Base-by-base conservation (phyloP, 2,888 invertebrate genomes). In the Acrocyrtus sp. region DNA sequence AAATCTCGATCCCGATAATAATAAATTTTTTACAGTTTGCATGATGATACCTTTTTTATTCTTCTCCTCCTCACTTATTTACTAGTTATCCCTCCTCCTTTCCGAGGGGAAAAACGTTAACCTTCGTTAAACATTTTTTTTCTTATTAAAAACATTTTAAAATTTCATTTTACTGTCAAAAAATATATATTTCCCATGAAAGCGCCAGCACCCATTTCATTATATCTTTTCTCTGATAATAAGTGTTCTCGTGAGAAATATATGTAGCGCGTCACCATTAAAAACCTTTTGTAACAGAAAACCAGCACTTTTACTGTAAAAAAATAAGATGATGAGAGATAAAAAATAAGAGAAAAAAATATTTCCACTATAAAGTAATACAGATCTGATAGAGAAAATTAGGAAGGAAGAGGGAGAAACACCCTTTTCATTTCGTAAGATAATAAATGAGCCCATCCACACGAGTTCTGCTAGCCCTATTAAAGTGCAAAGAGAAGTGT, bases 401-500 rank as follows among this genome's bases (percentile, higher is more conserved):
- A 45, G 45, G 15, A 45, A 6, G 19, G 58, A 12, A 47, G 27
- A n/a, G 21, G 19, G 4, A 57, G 26, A 22, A 10, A n/a, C 24
- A 57, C 8, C 48, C 12, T 50, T 22, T 22, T 60, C 22, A 27
- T 56, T 45, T 45, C 17, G 8, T 45, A 45, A 45, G n/a, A 12
- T 45, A 15, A 10, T 39, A n/a, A n/a, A n/a, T n/a, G n/a, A n/a
- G n/a, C n/a, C n/a, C n/a, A n/a, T n/a, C n/a, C n/a, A n/a, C n/a
- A n/a, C n/a, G n/a, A n/a, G n/a, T n/a, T n/a, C n/a, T n/a, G n/a
- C n/a, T n/a, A n/a, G n/a, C n/a, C n/a, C n/a, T n/a, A n/a, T n/a
- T n/a, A n/a, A n/a, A n/a, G n/a, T n/a, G n/a, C 8, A 15, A 34
- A 66, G 57, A 62, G 61, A 53, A 61, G 56, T 69, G 69, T 69